Base-by-base conservation (phyloP, 2,888 invertebrate species). In the Cetonia aurata region DNA sequence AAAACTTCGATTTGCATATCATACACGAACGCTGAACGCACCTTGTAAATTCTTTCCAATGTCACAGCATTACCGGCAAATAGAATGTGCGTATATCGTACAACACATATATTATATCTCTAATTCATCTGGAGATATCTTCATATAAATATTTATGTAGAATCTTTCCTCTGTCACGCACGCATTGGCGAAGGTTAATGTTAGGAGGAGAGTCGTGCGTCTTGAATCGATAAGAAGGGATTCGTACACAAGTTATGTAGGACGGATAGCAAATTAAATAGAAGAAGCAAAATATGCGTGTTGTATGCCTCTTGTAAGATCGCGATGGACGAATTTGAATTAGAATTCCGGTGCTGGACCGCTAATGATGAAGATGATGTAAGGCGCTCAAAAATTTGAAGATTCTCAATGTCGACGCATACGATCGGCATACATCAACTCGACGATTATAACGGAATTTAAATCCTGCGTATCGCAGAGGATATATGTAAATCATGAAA, bases 161-260 rank as follows among this genome's bases (percentile, higher is more conserved):
- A 31, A 13, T 48, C 33, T 62, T 48, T 62, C 48, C 33, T 50
- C 0, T 12, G 48, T 62, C 62, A 62, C 62, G 62, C 62, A 62
- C 62, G 44, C n/a, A 17, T 33, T 62, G 6, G 33, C 48, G 62
- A 62, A 62, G 62, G 62, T 62, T 62, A 62, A 62, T 50, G 62
- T 48, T 62, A 62, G 33, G 48, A 62, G 31, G 31, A 48, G 62
- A 62, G 46, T 25, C 48, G 44, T 48, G 62, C 31, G 62, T 48
- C n/a, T 19, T 48, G 62, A 46, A 62, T 62, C 48, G n/a, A 41
- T 41, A 56, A 56, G 25, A 56, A 56, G 37, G 19, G 42, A 44
- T n/a, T 17, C 9, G 17, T 8, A 53, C 12, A 31, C 25, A 25
- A 53, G 25, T 53, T 31, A 25, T 12, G 19, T 53, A 6, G n/a